Base-by-base conservation (phyloP, 2,113 vertebrate genomes). In the Euleptes europaea region DNA sequence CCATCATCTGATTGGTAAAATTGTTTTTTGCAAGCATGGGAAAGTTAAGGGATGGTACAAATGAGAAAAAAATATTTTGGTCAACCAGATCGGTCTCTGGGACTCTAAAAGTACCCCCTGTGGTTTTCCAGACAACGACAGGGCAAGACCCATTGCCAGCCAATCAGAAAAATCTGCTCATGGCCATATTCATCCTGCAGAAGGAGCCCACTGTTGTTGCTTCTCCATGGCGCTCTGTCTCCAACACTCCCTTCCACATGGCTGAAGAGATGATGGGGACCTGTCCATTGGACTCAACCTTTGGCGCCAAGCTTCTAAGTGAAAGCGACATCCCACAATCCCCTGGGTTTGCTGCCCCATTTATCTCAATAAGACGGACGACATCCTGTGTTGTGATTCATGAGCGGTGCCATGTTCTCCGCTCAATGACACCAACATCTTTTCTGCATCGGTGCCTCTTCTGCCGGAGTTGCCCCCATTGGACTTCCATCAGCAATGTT, bases 301-400 rank as follows among this genome's bases (percentile, higher is more conserved):
- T 7, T 17, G 82, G 12, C 77, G 0, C 23, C n/a, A 0, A 0
- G 5, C 70, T 1, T 72, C 81, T 94, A 95, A 95, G 7, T 75
- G 65, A 83, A 94, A 92, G 85, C 84, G 94, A 94, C 90, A 84
- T 15, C 12, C 14, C 38, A 1, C 47, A 3, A 2, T 87, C 74
- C 86, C 82, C 1, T 19, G 85, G 80, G 86, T 85, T 70, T 38
- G n/a, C 7, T 3, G 82, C 69, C 88, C 91, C 94, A 95, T 95
- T 94, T 94, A 90, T 95, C 94, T 94, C 94, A 88, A 95, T 95
- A 90, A 94, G 89, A 4, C n/a, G 0, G 0, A 60, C 89, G 93
- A 90, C 94, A 93, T 7, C 31, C 2, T 0, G 0, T 92, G 91
- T 78, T 60, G 87, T 93, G 94, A 95, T 94, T 88, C 92, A 93